These are phyloP conservation scores for Corythornis madagascariensis DNA, from an alignment of 2,113 vertebrate genomes.

Conservation along the genomic window DNA sequence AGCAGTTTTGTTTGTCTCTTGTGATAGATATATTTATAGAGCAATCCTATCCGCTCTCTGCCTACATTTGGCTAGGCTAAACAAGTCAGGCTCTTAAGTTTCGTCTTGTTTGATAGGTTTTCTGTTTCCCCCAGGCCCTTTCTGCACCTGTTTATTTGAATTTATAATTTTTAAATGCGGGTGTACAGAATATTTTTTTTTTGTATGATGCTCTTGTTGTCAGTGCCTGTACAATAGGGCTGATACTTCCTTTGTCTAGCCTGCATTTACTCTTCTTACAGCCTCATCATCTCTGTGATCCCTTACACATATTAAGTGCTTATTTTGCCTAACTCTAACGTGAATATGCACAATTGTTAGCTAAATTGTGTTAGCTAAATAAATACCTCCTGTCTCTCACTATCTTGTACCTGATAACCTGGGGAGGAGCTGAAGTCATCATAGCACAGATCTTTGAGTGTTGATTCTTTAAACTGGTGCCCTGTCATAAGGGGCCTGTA, in stretches of 20 bases:
- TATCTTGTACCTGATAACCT: background rate
- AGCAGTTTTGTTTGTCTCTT: slow-evolving; percentile 63
- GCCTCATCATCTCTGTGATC: background rate
- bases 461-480: background rate
- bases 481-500: background rate
- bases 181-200: background rate
- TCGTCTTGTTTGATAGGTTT: slow-evolving; percentile 59
- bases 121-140: slow-evolving; percentile 35
- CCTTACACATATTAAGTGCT: background rate
- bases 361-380: background rate
- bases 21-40: slow-evolving; percentile 69
- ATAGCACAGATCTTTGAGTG: background rate
- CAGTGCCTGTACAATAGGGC: background rate
- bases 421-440: background rate
- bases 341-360: background rate
- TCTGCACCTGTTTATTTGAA: slow-evolving; percentile 55
- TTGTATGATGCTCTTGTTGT: background rate
- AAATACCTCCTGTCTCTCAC: background rate
- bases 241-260: background rate
- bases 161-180: background rate
- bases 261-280: background rate
- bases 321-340: background rate
- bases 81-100: slow-evolving; percentile 52
- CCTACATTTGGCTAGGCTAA: slow-evolving; percentile 47
- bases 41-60: slow-evolving; percentile 44